Base-by-base conservation (phyloP, 2,888 invertebrate species). In the Dryadula phaetusa region DNA sequence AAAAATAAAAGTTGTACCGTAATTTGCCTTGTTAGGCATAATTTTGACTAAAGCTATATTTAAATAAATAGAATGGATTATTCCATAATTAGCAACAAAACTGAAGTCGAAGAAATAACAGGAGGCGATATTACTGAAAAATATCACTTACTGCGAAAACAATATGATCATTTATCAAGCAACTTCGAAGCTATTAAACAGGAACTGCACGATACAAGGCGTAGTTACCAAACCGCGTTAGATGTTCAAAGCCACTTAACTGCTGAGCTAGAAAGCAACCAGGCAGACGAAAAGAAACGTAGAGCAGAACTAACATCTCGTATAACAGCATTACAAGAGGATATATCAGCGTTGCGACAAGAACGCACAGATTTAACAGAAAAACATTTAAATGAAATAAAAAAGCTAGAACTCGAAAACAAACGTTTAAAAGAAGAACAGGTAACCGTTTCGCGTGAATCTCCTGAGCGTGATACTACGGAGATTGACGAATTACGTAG, bases 31-130 rank as follows among this genome's bases (percentile, higher is more conserved):
- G n/a, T 37, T 20, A 14, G 1, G 3, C 12, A 12, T 14, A 37
- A 22, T 1, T 56, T 37, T 37, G 6, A 7, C n/a, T 37, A 7
- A 7, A 20, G 8, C 8, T 32, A 5, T 37, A 3, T n/a, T 20
- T 7, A 14, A 7, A 22, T 37, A 37, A 34, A 22, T 1, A 12
- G 40, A 34, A 93, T 93, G 93, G 87, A 93, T 87, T 91, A 87
- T 72, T 93, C 93, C 2, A 89, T 88, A 14, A 83, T 88, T 62
- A 91, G 90, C 66, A 92, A 92, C 70, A 91, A 91, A 79, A 90
- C 86, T 2, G 90, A 87, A 77, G 77, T 75, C 1, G 91, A 90
- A 67, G 90, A 89, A 20, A 67, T 91, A 70, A 84, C 88, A 1
- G 85, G 86, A 63, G 86, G 86, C 14, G 92, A 92, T 75, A 71